Base-by-base conservation (phyloP, 2,888 invertebrate species). In the Drosophila trichaetosa region DNA sequence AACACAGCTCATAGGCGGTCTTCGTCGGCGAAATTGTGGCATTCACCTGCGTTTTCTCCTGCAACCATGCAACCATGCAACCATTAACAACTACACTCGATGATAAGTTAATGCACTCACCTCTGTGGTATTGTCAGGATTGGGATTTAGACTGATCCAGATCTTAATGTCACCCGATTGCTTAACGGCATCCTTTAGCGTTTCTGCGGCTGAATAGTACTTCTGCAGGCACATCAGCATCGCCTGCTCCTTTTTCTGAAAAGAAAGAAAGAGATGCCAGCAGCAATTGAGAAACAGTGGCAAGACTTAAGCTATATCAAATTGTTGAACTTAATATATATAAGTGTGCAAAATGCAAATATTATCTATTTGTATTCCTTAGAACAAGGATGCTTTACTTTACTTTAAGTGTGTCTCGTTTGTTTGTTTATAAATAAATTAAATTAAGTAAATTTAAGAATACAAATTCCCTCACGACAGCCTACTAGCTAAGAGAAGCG, bases 121-220 rank as follows among this genome's bases (percentile, higher is more conserved):
- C 80, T 95, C 95, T 66, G 94, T 94, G 76, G 94, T 95, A 68
- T 95, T 95, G 56, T 95, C 94, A 0, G 97, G 94, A 90, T 96
- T 96, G 63, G 91, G 85, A 72, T 93, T 92, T 0, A 93, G 79
- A n/a, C 92, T 91, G 21, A 97, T 95, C 97, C 97, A 97, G 53
- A 97, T 95, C 87, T 96, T 95, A 53, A 97, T 94, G 90, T 97
- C 97, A 0, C 97, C 97, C 0, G 97, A 97, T 0, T 96, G 95
- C 70, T 95, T 95, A 0, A 94, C 94, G 0, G 95, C 94, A 61
- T 94, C 93, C 0, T 95, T 94, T 6, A 94, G 94, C 0, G 94
- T 94, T 91, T 95, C 94, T 10, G 95, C 94, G 0, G 95, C 94
- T 29, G 95, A 94, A 65, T 96, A 94, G 82, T 96, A 96, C 57